Percentiles rank a stretch among this genome's conserved stretches.
These are phyloP conservation scores for Procavia capensis DNA, from an alignment of 2,113 vertebrate species.

Conservation along the genomic window DNA sequence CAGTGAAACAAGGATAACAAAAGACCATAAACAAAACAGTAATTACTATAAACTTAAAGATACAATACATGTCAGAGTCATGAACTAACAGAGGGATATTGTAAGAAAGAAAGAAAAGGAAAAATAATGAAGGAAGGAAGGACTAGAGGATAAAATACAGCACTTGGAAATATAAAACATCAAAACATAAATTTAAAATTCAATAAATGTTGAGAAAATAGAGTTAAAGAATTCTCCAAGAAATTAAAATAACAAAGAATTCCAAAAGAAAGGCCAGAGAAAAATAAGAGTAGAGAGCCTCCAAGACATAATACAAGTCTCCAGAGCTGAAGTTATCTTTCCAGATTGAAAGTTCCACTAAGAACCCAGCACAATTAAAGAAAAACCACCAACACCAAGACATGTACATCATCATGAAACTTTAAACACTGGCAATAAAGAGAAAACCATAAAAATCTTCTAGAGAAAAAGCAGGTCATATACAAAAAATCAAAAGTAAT, in stretches of 20 bases:
- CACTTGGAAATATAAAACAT: neutral
- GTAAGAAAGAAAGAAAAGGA: too few relatives aligned
- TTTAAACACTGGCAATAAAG: neutral
- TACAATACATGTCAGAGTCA: neutral
- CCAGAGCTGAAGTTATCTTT: too few relatives aligned
- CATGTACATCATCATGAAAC: neutral
- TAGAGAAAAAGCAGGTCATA: neutral
- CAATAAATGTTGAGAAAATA: neutral
- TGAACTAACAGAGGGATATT: neutral
- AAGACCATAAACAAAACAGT: neutral
- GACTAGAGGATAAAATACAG: too few relatives aligned
- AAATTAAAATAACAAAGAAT: neutral
- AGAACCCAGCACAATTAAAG: neutral
- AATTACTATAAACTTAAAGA: neutral
- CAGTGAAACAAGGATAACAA: neutral
- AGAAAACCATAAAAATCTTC: too few relatives aligned
- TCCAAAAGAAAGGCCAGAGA: neutral
- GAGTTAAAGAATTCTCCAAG: neutral
- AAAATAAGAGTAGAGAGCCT: neutral
- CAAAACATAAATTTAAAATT: neutral
- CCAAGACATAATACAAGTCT: neutral
- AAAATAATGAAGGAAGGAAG: too few relatives aligned
- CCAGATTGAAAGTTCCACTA: neutral
- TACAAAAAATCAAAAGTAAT: neutral
- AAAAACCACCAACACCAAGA: neutral